Conservation (phyloP, 2,113 vertebrate genomes). For the Gymnogyps californianus region DNA sequence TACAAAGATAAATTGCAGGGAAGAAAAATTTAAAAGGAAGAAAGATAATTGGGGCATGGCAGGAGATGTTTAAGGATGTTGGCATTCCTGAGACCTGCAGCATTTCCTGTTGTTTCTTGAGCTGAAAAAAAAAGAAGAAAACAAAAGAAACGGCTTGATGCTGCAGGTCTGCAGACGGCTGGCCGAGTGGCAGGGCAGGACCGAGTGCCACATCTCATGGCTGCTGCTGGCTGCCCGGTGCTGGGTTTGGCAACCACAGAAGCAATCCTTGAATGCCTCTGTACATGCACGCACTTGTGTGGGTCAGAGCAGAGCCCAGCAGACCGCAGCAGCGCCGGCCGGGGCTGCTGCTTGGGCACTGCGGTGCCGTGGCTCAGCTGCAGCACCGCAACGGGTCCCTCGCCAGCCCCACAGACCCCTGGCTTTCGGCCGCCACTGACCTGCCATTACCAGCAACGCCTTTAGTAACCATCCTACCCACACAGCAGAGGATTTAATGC, state of each 20-base stretch:
- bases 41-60: too few species aligned
- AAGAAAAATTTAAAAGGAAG: neutral
- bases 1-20: neutral
- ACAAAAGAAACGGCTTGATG: neutral
- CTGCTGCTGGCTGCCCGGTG: neutral
- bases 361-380: neutral
- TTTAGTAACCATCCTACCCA: neutral
- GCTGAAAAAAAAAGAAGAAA: neutral
- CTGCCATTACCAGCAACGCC: neutral
- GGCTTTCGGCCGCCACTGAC: accelerated
- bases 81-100: neutral
- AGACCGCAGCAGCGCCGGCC: too few species aligned
- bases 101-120: neutral
- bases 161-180: neutral
- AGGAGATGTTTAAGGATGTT: neutral
- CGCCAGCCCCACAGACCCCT: accelerated
- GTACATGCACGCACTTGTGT: accelerated
- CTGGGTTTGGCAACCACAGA: accelerated
- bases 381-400: neutral
- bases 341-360: neutral
- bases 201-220: neutral
- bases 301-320: neutral
- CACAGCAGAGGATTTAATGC: neutral
- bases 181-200: neutral
- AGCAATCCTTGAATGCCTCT: accelerated